A percentile compares a stretch with the other conserved stretches of the same genome.
phyloP scores from a whole-genome alignment of 2,113 vertebrate genomes.

The Ploceus nigricollis region DNA sequence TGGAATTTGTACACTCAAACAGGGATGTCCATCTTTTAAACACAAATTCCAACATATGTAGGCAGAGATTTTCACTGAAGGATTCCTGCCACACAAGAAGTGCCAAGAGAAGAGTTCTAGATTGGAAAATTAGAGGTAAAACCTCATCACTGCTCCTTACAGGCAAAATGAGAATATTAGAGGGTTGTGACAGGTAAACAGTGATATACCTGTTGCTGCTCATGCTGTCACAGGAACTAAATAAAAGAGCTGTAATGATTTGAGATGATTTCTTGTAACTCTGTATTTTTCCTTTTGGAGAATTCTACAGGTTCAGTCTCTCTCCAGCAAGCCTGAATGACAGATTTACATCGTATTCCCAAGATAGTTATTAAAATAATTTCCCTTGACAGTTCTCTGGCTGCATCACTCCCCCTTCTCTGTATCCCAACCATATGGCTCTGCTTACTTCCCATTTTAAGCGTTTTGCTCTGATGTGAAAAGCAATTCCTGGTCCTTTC shows the following conservation, averaged over 20 bases:
- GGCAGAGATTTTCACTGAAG: background rate
- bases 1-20: accelerated
- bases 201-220: background rate
- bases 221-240: background rate
- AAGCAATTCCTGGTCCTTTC: background rate
- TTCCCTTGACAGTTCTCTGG: conserved; percentile 38
- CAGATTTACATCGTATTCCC: conserved; percentile 23
- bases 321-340: background rate
- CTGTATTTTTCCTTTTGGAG: background rate
- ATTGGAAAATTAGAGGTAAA: background rate
- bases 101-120: background rate
- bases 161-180: background rate
- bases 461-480: background rate
- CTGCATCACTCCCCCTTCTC: background rate
- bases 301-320: background rate
- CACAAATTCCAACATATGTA: accelerated
- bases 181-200: background rate
- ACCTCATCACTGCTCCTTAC: background rate
- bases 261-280: background rate
- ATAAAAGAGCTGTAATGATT: background rate
- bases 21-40: background rate
- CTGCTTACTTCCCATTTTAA: background rate
- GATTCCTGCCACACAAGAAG: background rate
- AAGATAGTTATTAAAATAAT: conserved; percentile 40
- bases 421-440: background rate